Percentiles rank a stretch among this genome's conserved stretches.
Evolutionary conservation across 2,797 vertebrate genomes (phyloP).

Genomic region (Rhyacichthys aspro): DNA sequence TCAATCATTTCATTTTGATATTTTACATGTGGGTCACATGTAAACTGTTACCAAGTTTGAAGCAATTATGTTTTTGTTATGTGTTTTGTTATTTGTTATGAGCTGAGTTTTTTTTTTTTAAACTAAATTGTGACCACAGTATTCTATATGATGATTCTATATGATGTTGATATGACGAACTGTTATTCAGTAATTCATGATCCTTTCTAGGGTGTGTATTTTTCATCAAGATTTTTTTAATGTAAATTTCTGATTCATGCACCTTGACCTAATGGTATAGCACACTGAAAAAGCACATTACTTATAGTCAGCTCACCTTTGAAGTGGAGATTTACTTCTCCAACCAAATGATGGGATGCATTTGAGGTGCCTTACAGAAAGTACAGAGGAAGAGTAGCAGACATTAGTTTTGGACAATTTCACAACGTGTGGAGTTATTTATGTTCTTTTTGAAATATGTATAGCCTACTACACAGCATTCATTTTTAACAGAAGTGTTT

Average conservation of each 20-base stretch:
- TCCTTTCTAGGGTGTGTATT: constrained; percentile 23
- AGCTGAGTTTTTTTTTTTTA: constrained; percentile 17
- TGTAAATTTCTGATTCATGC: constrained; percentile 39
- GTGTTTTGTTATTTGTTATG: constrained; percentile 16
- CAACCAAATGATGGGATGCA: constrained; percentile 18
- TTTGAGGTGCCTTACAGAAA: constrained; percentile 64
- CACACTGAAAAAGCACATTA: constrained; percentile 9
- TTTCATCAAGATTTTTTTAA: constrained; percentile 15
- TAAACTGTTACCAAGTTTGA: constrained; percentile 18
- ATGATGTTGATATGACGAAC: constrained; percentile 29
- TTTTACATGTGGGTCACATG: constrained; percentile 1
- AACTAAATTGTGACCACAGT: constrained; percentile 12
- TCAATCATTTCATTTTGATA: constrained; percentile 30
- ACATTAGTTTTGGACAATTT: constrained; percentile 10
- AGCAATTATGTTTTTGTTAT: constrained; percentile 8
- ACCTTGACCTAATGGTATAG: constrained; percentile 18
- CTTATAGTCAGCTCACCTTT: constrained; percentile 2
- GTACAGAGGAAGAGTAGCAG: constrained; percentile 24
- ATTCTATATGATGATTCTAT: constrained; percentile 22
- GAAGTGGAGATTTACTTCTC: constrained; percentile 12
- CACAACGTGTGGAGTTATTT: constrained; percentile 14
- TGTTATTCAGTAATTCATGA: constrained; percentile 33
- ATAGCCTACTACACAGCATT: not conserved
- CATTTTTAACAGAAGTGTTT: constrained; percentile 17
- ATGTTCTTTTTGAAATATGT: constrained; percentile 1